phyloP scores from a whole-genome alignment of 2,797 vertebrate species.

The Sylvia borin region DNA sequence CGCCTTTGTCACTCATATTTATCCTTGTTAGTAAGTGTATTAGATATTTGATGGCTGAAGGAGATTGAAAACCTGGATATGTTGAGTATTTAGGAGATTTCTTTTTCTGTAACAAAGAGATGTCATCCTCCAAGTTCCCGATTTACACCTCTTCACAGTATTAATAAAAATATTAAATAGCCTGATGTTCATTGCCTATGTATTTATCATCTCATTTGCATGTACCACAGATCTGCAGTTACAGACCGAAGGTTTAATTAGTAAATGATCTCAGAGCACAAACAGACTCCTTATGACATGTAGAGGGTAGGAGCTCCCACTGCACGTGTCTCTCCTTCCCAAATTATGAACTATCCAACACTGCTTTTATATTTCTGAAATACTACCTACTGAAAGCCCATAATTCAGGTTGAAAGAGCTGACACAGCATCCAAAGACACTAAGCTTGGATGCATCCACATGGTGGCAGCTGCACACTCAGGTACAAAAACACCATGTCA shows the following conservation, averaged over 20 bases:
- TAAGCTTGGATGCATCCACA: not conserved
- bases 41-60: not conserved
- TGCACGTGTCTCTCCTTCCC: rapidly evolving
- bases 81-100: not conserved
- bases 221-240: not conserved
- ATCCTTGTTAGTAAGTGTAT: not conserved
- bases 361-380: not conserved
- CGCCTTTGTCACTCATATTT: not conserved
- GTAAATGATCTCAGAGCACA: not conserved
- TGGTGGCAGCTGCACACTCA: rapidly evolving
- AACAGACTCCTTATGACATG: not conserved
- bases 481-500: not conserved
- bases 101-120: not conserved
- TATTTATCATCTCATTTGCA: not conserved
- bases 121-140: not conserved
- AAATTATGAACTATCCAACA: not conserved
- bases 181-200: not conserved
- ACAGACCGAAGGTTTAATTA: not conserved
- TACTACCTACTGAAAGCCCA: not conserved
- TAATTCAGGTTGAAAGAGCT: not conserved
- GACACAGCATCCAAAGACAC: not conserved
- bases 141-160: not conserved
- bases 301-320: not conserved
- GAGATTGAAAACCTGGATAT: not conserved
- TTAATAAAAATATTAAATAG: not conserved